Evolutionary conservation across 2,113 vertebrate species (phyloP).

Genomic region (Anoplopoma fimbria): DNA sequence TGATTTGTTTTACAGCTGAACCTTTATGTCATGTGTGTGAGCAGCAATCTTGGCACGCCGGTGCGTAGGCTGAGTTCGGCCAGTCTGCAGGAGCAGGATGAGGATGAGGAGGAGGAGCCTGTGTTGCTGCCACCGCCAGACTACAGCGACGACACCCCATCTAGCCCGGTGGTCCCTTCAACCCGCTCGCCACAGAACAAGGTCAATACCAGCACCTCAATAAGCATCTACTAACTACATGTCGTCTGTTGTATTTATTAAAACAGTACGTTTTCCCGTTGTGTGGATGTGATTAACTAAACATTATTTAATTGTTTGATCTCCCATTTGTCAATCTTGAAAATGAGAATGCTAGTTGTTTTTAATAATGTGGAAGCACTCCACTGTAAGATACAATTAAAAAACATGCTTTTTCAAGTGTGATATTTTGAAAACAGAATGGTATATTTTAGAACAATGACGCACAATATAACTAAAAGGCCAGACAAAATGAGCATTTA

Average conservation of each 20-base stretch:
- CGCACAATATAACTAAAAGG: no score
- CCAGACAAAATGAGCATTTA: no score
- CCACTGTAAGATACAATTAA: neutral
- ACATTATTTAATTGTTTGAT: neutral
- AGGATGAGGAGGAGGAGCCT: constrained; percentile 82
- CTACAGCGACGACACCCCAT: constrained; percentile 83
- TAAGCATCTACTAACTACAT: neutral
- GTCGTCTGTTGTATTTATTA: neutral
- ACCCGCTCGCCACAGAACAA: constrained; percentile 65
- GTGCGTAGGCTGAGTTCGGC: constrained; percentile 85
- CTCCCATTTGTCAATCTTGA: neutral
- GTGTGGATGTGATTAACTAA: neutral
- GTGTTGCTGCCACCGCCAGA: constrained; percentile 92
- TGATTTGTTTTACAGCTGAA: constrained; percentile 2
- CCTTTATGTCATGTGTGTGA: neutral
- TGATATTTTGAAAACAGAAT: no score
- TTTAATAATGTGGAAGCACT: neutral
- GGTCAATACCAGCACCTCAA: constrained; percentile 69
- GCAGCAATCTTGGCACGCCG: constrained; percentile 80
- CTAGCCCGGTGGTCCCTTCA: constrained; percentile 40
- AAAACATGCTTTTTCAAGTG: no score
- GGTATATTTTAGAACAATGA: no score
- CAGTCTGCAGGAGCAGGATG: constrained; percentile 88
- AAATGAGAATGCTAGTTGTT: neutral
- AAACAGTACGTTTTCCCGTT: neutral